phyloP scores from a whole-genome alignment of 2,888 invertebrate genomes.

The Dilophus febrilis region DNA sequence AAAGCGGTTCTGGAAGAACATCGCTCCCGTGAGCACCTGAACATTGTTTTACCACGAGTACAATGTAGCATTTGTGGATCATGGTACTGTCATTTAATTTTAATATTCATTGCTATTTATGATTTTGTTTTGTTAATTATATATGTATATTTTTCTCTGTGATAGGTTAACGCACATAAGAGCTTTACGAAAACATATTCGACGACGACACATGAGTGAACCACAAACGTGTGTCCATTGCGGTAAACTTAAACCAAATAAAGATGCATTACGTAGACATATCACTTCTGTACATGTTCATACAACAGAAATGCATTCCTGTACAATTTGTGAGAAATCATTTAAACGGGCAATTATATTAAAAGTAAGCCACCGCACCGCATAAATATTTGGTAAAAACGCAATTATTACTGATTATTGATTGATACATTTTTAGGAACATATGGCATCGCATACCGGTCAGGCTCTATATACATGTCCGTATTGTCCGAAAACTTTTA shows the following conservation, averaged over 20 bases:
- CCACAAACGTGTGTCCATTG: conserved; percentile 23
- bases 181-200: no score
- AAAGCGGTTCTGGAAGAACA: conserved; percentile 24
- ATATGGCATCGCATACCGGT: conserved; percentile 28
- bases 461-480: conserved; percentile 28
- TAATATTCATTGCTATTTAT: no score
- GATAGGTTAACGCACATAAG: no score
- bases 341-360: conserved; percentile 25
- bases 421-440: no score
- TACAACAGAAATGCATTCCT: conserved; percentile 17
- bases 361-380: no score
- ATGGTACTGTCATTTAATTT: conserved; percentile 13
- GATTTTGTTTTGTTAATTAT: no score
- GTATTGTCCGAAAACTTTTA: conserved; percentile 27
- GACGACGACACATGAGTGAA: conserved; percentile 22
- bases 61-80: conserved; percentile 26
- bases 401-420: no score
- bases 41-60: conserved; percentile 19
- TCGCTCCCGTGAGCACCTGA: conserved; percentile 20
- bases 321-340: conserved; percentile 24
- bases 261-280: conserved; percentile 25
- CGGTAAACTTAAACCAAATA: conserved; percentile 24
- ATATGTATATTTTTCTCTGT: no score
- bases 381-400: no score
- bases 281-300: conserved; percentile 24